Percentiles rank a stretch among this genome's conserved stretches.
Conservation (phyloP, 2,888 invertebrate species). For the Melipona beecheii region DNA sequence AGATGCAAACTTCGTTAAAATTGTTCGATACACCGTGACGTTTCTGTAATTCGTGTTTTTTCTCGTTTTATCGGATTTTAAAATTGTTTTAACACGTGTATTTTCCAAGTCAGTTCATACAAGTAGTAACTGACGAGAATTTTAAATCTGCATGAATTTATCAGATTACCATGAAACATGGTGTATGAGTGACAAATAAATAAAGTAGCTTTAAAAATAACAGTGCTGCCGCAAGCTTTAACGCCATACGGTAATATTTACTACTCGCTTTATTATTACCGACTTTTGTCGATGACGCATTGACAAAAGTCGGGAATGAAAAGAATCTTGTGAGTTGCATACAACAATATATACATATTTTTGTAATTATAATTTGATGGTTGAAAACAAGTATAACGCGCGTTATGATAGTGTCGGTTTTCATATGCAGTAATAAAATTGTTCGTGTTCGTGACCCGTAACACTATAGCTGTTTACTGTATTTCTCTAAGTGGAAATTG, state of each 20-base stretch:
- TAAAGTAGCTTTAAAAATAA: constrained; percentile 34
- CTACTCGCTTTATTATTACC: constrained; percentile 38
- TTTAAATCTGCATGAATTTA: constrained; percentile 24
- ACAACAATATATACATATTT: constrained; percentile 63
- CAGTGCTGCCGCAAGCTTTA: constrained; percentile 51
- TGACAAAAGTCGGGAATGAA: background rate
- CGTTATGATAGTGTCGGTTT: constrained; percentile 34
- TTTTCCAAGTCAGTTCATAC: constrained; percentile 5
- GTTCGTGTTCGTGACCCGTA: background rate
- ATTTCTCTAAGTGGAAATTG: background rate
- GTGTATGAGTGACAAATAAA: background rate
- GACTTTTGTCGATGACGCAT: constrained; percentile 12
- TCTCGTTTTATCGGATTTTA: background rate
- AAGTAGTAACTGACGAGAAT: background rate
- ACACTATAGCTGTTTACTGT: background rate
- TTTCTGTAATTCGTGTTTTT: background rate
- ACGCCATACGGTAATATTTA: constrained; percentile 54
- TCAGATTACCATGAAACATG: background rate
- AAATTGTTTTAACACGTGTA: constrained; percentile 19
- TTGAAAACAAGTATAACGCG: constrained; percentile 18
- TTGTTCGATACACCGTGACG: background rate
- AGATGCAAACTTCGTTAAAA: constrained; percentile 10
- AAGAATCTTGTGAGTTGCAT: constrained; percentile 43
- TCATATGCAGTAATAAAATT: constrained; percentile 26
- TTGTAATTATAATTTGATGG: constrained; percentile 54